Conservation (phyloP, 2,113 vertebrate species). For the Phasianus colchicus region DNA sequence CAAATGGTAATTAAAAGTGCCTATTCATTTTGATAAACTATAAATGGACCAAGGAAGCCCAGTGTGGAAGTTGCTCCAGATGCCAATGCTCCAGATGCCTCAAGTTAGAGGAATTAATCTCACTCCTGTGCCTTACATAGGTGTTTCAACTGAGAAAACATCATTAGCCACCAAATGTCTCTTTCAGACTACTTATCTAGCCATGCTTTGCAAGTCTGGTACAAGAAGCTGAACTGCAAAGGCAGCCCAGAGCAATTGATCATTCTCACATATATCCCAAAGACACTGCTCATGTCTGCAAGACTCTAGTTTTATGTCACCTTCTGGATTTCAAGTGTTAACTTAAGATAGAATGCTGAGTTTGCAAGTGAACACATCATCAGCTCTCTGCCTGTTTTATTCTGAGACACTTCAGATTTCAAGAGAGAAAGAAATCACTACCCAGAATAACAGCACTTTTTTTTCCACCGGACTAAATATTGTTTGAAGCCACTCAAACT, state of each 20-base stretch:
- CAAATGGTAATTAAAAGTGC: not conserved
- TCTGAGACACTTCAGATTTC: not conserved
- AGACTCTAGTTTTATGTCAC: not conserved
- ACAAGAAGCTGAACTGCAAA: not conserved
- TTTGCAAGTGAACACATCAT: not conserved
- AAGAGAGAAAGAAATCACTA: not conserved
- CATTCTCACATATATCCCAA: not conserved
- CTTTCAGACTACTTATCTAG: not conserved
- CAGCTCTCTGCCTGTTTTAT: not conserved
- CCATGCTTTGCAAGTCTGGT: not conserved
- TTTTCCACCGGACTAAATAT: not conserved
- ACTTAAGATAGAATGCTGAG: not conserved
- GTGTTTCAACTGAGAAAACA: not conserved
- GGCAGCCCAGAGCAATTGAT: not conserved
- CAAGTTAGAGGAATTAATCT: slow-evolving; percentile 14
- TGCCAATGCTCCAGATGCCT: not conserved
- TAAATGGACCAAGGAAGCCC: not conserved
- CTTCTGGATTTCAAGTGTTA: not conserved
- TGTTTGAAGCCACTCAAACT: not conserved
- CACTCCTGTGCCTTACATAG: not conserved
- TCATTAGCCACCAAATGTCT: not conserved
- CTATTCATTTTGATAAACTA: not conserved
- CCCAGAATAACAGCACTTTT: not conserved
- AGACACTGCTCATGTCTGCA: not conserved
- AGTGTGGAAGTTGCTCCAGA: not conserved